These are phyloP conservation scores for Microtus richardsoni DNA, from an alignment of 2,113 vertebrate species.

Conservation along the genomic window DNA sequence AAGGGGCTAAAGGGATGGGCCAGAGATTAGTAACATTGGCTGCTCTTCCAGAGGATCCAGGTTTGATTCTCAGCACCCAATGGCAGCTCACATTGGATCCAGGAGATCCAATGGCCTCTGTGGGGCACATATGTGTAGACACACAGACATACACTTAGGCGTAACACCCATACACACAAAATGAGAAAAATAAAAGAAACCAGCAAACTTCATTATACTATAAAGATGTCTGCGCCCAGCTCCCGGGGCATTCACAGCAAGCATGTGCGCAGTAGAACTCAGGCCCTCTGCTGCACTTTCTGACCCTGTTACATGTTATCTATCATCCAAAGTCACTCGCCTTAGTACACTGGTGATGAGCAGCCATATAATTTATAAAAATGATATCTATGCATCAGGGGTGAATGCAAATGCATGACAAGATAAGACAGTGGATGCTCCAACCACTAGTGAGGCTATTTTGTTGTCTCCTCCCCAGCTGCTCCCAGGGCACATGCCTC, in stretches of 20 bases:
- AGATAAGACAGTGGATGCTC: background rate
- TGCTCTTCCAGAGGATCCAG: background rate
- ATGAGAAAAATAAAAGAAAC: background rate
- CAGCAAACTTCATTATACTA: background rate
- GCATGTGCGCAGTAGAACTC: rapidly evolving
- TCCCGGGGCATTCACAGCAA: background rate
- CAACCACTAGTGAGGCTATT: rapidly evolving
- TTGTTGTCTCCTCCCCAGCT: background rate
- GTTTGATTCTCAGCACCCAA: background rate
- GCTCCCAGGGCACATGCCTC: constrained; percentile 85
- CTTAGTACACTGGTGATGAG: background rate
- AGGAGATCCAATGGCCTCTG: background rate
- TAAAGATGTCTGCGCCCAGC: too few relatives aligned
- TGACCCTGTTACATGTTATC: rapidly evolving
- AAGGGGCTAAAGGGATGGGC: background rate
- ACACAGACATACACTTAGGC: background rate
- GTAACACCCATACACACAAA: background rate
- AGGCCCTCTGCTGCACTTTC: rapidly evolving
- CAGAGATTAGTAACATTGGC: background rate
- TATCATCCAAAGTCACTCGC: background rate
- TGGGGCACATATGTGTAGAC: background rate
- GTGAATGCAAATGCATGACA: background rate
- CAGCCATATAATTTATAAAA: background rate
- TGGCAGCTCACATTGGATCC: too few relatives aligned
- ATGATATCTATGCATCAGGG: rapidly evolving